Base-by-base conservation (phyloP, 1,140 invertebrate species). In the Panagrolaimus sp. region DNA sequence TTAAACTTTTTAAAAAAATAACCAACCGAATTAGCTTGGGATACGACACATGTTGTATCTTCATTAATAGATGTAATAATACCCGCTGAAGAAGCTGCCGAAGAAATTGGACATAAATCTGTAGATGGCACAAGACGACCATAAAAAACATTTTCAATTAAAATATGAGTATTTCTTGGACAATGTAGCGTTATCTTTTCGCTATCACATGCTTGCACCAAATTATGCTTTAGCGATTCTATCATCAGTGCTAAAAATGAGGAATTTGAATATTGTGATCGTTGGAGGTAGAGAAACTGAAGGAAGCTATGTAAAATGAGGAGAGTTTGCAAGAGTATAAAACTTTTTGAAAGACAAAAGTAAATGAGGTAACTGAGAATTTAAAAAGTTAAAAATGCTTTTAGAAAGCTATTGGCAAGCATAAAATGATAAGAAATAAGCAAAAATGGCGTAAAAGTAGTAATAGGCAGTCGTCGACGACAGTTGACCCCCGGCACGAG, bases 1-100 rank as follows among this genome's bases (percentile, higher is more conserved):
- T 38, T 38, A 38, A n/a, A n/a, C n/a, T 38, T 7, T 38, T 38
- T 7, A 38, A 38, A 27, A 68, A 64, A 64, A 16, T 14, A 45
- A 67, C 73, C 77, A 45, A 77, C 77, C 53, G 62, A 48, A 62
- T 68, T 74, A 38, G 75, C 77, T 63, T 79, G 74, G 9, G 61
- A 20, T 38, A 77, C 62, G 63, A 74, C 71, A 62, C 77, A 77
- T 48, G 74, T 78, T 38, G 77, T 77, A 61, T 77, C 77, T 61
- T 77, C 74, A 62, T 67, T 38, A 38, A 45, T 25, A 2, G 31
- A 38, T 7, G 31, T 38, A 38, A n/a, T n/a, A n/a, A 38, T 38
- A 2, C 31, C 31, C 7, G 31, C 31, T 57, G 43, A 5, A 44
- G 25, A 9, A 9, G 53, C 64, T 5, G 7, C 14, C 9, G 45